Evolutionary conservation across 2,888 invertebrate species (phyloP).

Genomic region (Chesias legatella): DNA sequence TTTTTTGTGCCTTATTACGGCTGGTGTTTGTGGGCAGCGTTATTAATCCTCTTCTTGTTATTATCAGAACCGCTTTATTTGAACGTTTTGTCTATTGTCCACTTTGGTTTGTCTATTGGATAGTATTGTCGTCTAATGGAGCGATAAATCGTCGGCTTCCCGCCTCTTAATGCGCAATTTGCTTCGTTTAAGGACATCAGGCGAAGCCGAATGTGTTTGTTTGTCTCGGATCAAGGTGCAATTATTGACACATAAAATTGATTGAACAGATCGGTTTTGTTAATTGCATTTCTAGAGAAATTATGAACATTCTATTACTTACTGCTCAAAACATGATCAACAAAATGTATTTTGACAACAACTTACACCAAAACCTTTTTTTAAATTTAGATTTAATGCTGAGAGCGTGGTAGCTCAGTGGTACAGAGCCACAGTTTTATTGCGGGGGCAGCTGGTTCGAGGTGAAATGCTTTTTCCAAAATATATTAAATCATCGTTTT

Average conservation of each 20-base stretch:
- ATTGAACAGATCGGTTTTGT: no score
- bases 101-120: slow-evolving; percentile 37
- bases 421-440: no score
- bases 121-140: slow-evolving; percentile 40
- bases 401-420: no score
- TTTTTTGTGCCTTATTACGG: slow-evolving; percentile 28
- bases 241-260: not conserved
- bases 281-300: no score
- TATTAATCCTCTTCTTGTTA: slow-evolving; percentile 67
- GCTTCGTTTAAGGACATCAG: slow-evolving; percentile 20
- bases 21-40: slow-evolving; percentile 32
- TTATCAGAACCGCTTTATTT: slow-evolving; percentile 66
- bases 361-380: no score
- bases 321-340: no score
- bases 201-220: slow-evolving; percentile 4
- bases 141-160: slow-evolving; percentile 40
- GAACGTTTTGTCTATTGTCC: slow-evolving; percentile 46
- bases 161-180: slow-evolving; percentile 37
- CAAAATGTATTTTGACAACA: no score
- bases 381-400: no score
- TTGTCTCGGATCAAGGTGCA: slow-evolving; percentile 2
- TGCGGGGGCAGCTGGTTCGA: no score
- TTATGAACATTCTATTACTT: no score
- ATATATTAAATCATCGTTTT: no score
- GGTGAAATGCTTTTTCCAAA: no score